A percentile compares a stretch with the other conserved stretches of the same genome.
Evolutionary conservation across 2,113 vertebrate species (phyloP).

Genomic region (Pterocles burchelli): DNA sequence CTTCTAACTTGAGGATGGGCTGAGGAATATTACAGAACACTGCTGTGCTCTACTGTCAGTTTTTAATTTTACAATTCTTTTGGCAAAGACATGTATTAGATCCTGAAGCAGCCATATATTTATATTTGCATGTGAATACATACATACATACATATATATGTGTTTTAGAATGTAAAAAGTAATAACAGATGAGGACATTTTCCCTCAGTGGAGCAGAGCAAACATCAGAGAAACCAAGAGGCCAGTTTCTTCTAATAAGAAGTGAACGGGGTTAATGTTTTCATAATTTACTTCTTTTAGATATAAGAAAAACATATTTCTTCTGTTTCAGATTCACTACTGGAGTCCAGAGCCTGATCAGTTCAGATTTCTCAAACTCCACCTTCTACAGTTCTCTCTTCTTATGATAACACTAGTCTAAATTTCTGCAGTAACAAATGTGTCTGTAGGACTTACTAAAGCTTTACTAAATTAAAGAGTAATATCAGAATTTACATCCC

Average conservation of each 20-base stretch:
- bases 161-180: not conserved
- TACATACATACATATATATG: rapidly evolving
- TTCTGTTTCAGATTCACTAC: not conserved
- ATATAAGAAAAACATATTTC: not conserved
- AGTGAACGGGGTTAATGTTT: not conserved
- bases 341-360: not conserved
- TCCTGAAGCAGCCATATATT: not conserved
- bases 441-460: not conserved
- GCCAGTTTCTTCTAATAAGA: not conserved
- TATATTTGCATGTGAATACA: not conserved
- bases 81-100: not conserved
- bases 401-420: not conserved
- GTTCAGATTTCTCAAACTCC: not conserved
- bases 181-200: not conserved
- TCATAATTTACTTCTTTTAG: not conserved
- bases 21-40: not conserved
- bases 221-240: not conserved
- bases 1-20: not conserved
- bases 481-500: not conserved
- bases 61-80: not conserved
- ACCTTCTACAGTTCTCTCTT: not conserved
- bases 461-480: not conserved
- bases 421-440: not conserved
- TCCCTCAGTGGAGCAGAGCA: not conserved
- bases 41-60: not conserved